Percentiles rank a stretch among this genome's conserved stretches.
Evolutionary conservation across 2,113 vertebrate species (phyloP).

Genomic region (Bos javanicus): DNA sequence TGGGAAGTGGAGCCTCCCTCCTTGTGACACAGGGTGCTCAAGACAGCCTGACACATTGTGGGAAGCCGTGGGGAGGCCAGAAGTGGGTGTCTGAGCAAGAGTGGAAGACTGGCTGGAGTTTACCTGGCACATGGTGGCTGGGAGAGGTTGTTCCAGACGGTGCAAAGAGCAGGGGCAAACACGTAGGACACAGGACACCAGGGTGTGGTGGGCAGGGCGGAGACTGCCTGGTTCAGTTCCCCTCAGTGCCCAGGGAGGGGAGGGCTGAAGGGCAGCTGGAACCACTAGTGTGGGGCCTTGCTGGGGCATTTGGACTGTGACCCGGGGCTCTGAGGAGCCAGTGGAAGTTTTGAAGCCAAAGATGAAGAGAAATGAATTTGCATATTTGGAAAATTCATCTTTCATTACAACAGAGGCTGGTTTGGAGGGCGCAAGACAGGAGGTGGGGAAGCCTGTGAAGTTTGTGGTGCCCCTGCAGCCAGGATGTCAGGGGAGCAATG

Average conservation of each 20-base stretch:
- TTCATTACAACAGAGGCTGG: neutral
- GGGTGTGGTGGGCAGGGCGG: accelerated
- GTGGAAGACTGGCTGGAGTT: neutral
- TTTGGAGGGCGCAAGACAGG: neutral
- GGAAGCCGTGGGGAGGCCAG: neutral
- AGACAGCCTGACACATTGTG: accelerated
- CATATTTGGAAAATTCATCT: neutral
- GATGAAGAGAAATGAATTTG: neutral
- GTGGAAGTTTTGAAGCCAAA: neutral
- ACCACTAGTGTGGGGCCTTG: neutral
- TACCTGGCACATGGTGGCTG: neutral
- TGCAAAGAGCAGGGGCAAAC: neutral
- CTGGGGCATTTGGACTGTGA: neutral
- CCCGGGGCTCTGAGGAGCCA: neutral
- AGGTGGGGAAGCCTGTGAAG: neutral
- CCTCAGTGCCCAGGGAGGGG: neutral
- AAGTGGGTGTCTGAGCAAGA: neutral
- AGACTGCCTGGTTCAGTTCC: neutral
- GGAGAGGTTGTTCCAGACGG: neutral
- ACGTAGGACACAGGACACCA: neutral
- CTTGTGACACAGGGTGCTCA: neutral
- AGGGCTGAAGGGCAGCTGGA: neutral
- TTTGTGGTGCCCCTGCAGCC: neutral
- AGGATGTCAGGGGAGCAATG: no score
- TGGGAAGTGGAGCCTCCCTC: neutral